phyloP scores from a whole-genome alignment of 2,888 invertebrate genomes.

The Rotaria macrura region DNA sequence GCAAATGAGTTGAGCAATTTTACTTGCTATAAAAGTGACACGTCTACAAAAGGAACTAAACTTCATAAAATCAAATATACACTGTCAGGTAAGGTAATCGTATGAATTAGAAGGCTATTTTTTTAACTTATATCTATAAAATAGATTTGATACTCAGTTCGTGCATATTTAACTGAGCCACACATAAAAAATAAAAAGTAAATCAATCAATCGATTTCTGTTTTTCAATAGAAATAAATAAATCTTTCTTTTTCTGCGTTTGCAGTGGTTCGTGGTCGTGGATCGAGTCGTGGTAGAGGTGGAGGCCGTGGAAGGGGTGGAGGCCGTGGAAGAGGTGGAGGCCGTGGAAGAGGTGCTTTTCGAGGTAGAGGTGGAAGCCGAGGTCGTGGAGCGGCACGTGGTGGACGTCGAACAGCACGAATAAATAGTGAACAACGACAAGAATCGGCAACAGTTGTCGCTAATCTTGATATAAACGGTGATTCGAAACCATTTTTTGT shows the following conservation, averaged over 20 bases:
- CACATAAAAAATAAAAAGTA: neutral
- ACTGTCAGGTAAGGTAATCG: neutral
- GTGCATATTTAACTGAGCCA: neutral
- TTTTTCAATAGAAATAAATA: no score
- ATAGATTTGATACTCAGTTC: conserved; percentile 16
- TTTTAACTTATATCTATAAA: neutral
- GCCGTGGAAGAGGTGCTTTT: neutral
- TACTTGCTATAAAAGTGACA: neutral
- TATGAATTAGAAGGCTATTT: neutral
- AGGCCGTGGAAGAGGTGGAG: neutral
- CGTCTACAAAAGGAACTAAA: neutral
- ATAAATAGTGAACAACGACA: neutral
- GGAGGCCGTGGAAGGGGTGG: neutral
- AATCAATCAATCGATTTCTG: no score
- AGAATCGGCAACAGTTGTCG: neutral
- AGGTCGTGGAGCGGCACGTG: neutral
- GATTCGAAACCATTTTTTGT: conserved; percentile 27
- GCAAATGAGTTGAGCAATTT: neutral
- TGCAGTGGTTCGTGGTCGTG: conserved; percentile 10
- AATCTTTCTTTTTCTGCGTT: neutral
- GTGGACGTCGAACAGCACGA: neutral
- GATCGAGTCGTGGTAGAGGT: neutral
- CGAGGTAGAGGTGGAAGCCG: neutral
- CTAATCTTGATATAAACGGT: neutral
- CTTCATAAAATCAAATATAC: neutral